Evolutionary conservation across 2,113 vertebrate genomes (phyloP).

Genomic region (Sinosuthora webbiana): DNA sequence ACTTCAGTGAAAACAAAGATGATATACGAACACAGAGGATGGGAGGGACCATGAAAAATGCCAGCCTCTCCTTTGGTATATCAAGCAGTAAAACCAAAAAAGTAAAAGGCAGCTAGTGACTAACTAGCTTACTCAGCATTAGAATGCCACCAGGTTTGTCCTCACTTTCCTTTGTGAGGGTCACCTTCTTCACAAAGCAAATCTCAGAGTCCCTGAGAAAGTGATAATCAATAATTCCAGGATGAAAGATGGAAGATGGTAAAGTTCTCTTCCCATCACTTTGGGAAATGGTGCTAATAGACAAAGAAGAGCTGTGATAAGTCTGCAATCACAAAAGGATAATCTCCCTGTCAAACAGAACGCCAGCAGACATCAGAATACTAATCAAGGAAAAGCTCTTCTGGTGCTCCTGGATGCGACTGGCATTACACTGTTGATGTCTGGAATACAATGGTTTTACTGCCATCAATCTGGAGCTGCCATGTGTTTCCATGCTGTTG

Average conservation of each 20-base stretch:
- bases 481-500: neutral
- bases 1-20: neutral
- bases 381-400: neutral
- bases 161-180: neutral
- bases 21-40: neutral
- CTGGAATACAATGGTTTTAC: neutral
- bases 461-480: neutral
- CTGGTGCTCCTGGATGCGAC: neutral
- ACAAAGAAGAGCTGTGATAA: neutral
- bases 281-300: neutral
- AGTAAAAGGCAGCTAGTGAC: neutral
- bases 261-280: neutral
- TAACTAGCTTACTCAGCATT: neutral
- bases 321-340: neutral
- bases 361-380: neutral
- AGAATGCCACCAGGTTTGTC: neutral
- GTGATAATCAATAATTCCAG: neutral
- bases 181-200: neutral
- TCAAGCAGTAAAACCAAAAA: neutral
- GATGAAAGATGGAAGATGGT: neutral
- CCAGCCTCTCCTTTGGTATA: neutral
- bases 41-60: neutral
- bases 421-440: neutral
- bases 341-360: conserved; percentile 19
- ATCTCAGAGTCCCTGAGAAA: neutral